Conservation (phyloP, 2,797 vertebrate species). For the Xyrichtys novacula region DNA sequence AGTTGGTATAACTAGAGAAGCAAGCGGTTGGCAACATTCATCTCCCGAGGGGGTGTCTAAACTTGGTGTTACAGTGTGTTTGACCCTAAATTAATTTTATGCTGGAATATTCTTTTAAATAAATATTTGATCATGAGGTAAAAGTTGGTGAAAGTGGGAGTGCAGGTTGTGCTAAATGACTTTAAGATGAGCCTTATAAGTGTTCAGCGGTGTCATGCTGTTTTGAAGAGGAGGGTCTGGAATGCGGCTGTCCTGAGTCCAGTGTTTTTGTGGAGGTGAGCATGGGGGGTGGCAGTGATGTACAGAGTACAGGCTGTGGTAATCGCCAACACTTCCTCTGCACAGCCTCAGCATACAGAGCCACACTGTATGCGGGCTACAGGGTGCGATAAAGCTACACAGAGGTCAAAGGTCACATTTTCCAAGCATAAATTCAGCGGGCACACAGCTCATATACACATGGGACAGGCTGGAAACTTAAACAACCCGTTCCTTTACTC, state of each 20-base stretch:
- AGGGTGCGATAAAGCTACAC: constrained; percentile 82
- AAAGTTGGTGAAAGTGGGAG: too few relatives aligned
- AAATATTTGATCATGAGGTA: constrained; percentile 3
- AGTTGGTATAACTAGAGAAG: too few relatives aligned
- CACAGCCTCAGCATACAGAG: constrained; percentile 69
- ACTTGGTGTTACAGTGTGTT: too few relatives aligned
- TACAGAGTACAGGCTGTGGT: constrained; percentile 68
- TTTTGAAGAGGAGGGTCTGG: constrained; percentile 28
- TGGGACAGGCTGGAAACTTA: constrained; percentile 77
- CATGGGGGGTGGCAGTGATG: constrained; percentile 20
- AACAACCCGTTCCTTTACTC: constrained; percentile 63
- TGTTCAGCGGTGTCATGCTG: too few relatives aligned
- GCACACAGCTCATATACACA: constrained; percentile 67
- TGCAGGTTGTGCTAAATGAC: too few relatives aligned
- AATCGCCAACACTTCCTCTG: constrained; percentile 81
- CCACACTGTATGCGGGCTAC: constrained; percentile 80
- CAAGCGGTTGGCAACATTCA: too few relatives aligned
- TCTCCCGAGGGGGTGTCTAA: too few relatives aligned
- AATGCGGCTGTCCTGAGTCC: constrained; percentile 47
- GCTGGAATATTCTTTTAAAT: too few relatives aligned
- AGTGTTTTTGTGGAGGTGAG: constrained; percentile 27
- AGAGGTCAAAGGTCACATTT: constrained; percentile 85
- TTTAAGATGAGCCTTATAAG: too few relatives aligned
- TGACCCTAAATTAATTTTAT: too few relatives aligned
- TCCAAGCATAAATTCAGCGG: constrained; percentile 85